These are phyloP conservation scores for Rambutsinella grinnellia DNA, from an alignment of 2,888 invertebrate genomes.

Conservation along the genomic window DNA sequence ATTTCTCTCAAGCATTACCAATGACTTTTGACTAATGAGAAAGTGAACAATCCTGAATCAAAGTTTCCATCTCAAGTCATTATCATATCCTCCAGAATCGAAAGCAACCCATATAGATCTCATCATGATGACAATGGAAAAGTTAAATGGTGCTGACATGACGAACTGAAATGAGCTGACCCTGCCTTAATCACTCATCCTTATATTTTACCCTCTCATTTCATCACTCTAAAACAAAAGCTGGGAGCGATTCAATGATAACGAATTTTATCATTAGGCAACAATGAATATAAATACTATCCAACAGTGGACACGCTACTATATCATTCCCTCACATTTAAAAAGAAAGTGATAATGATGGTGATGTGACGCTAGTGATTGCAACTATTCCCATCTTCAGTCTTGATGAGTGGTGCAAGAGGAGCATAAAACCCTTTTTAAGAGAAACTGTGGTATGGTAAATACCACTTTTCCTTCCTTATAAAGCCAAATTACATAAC, in stretches of 20 bases:
- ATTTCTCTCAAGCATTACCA: no score
- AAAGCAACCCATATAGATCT: neutral
- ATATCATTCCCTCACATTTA: no score
- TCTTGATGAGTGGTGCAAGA: constrained; percentile 23
- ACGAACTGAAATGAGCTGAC: neutral
- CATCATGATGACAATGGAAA: constrained; percentile 8
- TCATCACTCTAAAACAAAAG: no score
- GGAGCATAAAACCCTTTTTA: constrained; percentile 15
- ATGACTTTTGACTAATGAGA: constrained; percentile 10
- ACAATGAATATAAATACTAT: no score
- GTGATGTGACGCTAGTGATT: constrained; percentile 28
- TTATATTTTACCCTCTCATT: neutral
- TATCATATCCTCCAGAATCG: constrained; percentile 2
- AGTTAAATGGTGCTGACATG: neutral
- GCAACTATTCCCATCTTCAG: constrained; percentile 23
- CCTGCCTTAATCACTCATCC: constrained; percentile 7
- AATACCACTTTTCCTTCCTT: no score
- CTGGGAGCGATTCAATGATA: no score
- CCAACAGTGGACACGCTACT: no score
- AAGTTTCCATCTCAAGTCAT: constrained; percentile 11
- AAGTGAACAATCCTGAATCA: neutral
- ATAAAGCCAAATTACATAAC: no score
- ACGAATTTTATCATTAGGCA: no score
- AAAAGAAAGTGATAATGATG: constrained; percentile 29
- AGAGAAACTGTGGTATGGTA: no score